Base-by-base conservation (phyloP, 2,113 vertebrate genomes). In the Eulemur rufifrons region DNA sequence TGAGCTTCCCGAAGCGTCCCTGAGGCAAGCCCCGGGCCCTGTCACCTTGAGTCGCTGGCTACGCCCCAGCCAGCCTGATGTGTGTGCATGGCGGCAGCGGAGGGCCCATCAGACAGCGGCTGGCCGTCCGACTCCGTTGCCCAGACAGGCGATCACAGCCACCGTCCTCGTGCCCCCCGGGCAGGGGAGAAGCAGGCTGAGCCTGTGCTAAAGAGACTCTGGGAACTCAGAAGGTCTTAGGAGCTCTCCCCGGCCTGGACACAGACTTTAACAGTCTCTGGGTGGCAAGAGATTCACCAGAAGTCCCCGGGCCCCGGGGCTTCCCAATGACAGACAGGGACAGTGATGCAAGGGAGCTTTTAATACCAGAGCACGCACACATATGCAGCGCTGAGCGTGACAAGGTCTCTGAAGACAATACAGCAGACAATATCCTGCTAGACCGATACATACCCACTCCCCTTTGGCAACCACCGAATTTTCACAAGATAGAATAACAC, bases 181-280 rank as follows among this genome's bases (percentile, higher is more conserved):
- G 45, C 61, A 1, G 17, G 45, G 9, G 8, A 1, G 8, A 6
- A 76, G 10, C 27, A 4, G 37, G 1, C 10, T 1, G 11, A 71
- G 5, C 34, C 85, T 63, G 50, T 34, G 20, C 77, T 47, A 54
- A 45, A 64, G 71, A 84, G 64, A 52, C 1, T 47, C 27, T 34
- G n/a, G 77, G 45, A 91, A 78, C 23, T n/a, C 39, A 29, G 8
- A 27, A 18, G 9, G 23, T 52, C 66, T 12, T 29, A 17, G 73
- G 42, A 64, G 32, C 50, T 71, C 61, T n/a, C 5, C 50, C 66
- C 23, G 37, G 5, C 29, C 54, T 11, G 34, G 27, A 42, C 14
- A 11, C 2, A 0, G 4, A 11, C 56, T 83, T 32, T 56, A 63
- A 21, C 77, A 21, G 8, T 34, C 47, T 82, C 23, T 20, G 8